phyloP scores from a whole-genome alignment of 2,113 vertebrate species.

The Isurus oxyrinchus region DNA sequence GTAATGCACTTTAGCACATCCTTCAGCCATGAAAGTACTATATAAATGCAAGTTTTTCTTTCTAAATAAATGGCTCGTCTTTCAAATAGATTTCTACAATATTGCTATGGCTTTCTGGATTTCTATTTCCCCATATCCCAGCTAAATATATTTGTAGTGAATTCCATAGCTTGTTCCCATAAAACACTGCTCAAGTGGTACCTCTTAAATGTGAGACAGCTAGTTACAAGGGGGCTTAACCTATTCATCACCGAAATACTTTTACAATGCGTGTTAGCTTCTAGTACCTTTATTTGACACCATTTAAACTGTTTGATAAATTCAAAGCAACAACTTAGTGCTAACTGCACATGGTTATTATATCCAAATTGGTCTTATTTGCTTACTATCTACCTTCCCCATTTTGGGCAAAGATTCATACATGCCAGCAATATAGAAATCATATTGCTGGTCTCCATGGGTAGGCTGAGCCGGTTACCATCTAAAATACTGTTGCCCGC shows the following conservation, averaged over 20 bases:
- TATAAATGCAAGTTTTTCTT: background rate
- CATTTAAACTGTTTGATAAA: background rate
- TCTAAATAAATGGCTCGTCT: background rate
- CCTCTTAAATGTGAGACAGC: background rate
- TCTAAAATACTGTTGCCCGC: background rate
- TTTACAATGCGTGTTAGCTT: background rate
- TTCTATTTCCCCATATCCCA: background rate
- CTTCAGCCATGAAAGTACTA: background rate
- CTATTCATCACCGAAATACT: background rate
- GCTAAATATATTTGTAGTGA: background rate
- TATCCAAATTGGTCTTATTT: background rate
- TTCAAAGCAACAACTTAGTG: background rate
- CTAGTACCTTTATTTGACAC: background rate
- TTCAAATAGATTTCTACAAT: background rate
- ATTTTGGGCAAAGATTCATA: background rate
- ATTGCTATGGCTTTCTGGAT: background rate
- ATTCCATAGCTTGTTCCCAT: background rate
- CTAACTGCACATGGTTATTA: background rate
- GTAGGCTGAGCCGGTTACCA: background rate
- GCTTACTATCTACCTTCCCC: background rate
- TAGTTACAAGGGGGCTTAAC: background rate
- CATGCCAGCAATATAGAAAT: background rate
- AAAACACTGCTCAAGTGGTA: background rate
- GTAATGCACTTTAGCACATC: no score
- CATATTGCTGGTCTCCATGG: background rate